Evolutionary conservation across 2,113 vertebrate genomes (phyloP), one percentile per base, ranked within the genome.

Genomic region (Mormoops blainvillei): DNA sequence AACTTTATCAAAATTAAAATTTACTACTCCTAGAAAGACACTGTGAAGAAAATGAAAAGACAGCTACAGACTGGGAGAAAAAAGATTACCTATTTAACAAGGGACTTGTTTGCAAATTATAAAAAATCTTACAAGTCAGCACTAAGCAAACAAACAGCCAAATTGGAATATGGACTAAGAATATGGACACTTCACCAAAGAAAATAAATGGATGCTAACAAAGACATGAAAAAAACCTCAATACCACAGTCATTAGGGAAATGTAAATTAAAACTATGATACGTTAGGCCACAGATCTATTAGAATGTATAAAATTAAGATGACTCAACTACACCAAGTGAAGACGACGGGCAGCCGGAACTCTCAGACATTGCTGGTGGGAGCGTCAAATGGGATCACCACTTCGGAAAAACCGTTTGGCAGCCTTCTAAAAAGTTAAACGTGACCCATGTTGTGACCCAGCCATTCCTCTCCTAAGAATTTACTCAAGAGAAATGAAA

Each of bases 1-100:
- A 38, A 83, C 73, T 92, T 89, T n/a, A 58, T 93, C 15, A 82
- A 77, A 94, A 84, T 85, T 73, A 71, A 94, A 92, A 84, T n/a
- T 77, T 94, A 76, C 7, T 45, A 0, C 1, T 94, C 43, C 71
- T 61, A 70, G 48, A 54, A 87, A 81, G 67, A 82, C 52, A 77
- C 52, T 28, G 50, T 45, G 58, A 89, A 86, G 70, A 63, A 88
- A 88, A 84, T 58, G 31, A 86, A 84, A 73, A 82, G 41, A 41
- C 12, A 78, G 10, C 58, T 31, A 87, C 54, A 78, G 56, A 67
- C 8, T 38, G 36, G 26, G 26, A 83, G 61, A 67, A 78, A 76
- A 92, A 22, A 83, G 65, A 87, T 63, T 38, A 38, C 36, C 36
- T 22, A 48, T 73, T 70, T 87, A 88, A 48, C 22, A 85, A 81